A percentile compares a stretch with the other conserved stretches of the same genome.
Conservation (phyloP, 2,113 vertebrate genomes). For the Odontesthes bonariensis region DNA sequence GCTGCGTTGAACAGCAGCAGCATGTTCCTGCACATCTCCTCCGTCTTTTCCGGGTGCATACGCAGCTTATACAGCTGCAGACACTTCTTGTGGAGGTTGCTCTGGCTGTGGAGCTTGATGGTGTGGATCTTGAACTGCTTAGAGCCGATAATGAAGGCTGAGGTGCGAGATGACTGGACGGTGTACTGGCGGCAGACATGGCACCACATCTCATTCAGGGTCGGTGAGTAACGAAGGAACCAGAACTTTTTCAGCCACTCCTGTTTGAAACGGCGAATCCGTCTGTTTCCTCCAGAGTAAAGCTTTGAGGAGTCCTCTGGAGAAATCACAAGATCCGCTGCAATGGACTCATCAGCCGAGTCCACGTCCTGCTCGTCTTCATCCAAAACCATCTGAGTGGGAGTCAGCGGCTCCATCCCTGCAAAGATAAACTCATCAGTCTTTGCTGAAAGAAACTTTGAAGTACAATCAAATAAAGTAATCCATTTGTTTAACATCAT, state of each 20-base stretch:
- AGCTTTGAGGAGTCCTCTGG: slow-evolving; percentile 90
- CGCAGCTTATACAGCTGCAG: slow-evolving; percentile 97
- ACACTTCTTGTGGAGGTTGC: slow-evolving; percentile 98
- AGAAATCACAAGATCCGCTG: slow-evolving; percentile 89
- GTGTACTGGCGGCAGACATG: slow-evolving; percentile 98
- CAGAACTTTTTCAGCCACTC: slow-evolving; percentile 99
- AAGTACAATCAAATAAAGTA: too few relatives aligned
- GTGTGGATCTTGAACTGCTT: slow-evolving; percentile 99
- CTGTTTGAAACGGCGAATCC: slow-evolving; percentile 96
- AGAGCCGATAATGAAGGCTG: slow-evolving; percentile 96
- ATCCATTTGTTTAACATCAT: too few relatives aligned
- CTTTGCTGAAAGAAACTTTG: not conserved
- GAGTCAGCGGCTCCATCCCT: slow-evolving; percentile 91
- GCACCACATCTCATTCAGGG: slow-evolving; percentile 98
- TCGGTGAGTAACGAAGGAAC: slow-evolving; percentile 96
- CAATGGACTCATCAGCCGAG: slow-evolving; percentile 93
- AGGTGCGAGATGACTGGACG: slow-evolving; percentile 95
- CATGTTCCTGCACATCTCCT: slow-evolving; percentile 98
- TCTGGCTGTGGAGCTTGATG: slow-evolving; percentile 98
- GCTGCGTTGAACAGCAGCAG: slow-evolving; percentile 93
- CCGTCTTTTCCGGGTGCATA: slow-evolving; percentile 97
- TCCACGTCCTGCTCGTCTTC: slow-evolving; percentile 95
- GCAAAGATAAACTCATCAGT: slow-evolving; percentile 51
- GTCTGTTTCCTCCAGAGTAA: slow-evolving; percentile 83
- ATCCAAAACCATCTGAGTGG: slow-evolving; percentile 87